phyloP scores from a whole-genome alignment of 2,888 invertebrate genomes.

The Rhamnusium bicolor region DNA sequence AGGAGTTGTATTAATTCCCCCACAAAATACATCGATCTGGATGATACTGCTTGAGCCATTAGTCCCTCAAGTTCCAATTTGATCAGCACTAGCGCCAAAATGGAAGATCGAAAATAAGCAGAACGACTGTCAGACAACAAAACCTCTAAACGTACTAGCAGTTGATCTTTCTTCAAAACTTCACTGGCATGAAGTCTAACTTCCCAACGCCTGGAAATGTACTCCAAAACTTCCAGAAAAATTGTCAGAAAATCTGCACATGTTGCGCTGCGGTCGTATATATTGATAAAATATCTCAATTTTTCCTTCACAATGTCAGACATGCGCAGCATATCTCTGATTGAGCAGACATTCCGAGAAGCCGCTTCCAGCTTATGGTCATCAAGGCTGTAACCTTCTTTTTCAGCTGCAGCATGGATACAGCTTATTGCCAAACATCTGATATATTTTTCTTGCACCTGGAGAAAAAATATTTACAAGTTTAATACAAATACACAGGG shows the following conservation, averaged over 20 bases:
- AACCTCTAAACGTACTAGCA: conserved; percentile 79
- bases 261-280: conserved; percentile 75
- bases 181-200: conserved; percentile 32
- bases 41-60: conserved; percentile 56
- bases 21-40: conserved; percentile 59
- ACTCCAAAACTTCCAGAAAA: conserved; percentile 77
- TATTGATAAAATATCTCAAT: conserved; percentile 76
- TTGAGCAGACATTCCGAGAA: conserved; percentile 86
- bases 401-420: conserved; percentile 86
- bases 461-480: conserved; percentile 36
- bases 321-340: conserved; percentile 90
- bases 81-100: conserved; percentile 84
- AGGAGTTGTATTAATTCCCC: conserved; percentile 76
- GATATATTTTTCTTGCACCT: conserved; percentile 85
- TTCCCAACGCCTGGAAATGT: conserved; percentile 49
- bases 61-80: conserved; percentile 79
- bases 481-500: too few relatives aligned
- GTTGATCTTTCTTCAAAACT: conserved; percentile 45
- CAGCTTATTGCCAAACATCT: conserved; percentile 91
- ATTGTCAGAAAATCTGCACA: conserved; percentile 79
- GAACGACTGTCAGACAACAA: conserved; percentile 84
- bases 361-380: conserved; percentile 79
- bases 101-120: conserved; percentile 82
- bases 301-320: conserved; percentile 86
- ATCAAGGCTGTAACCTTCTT: conserved; percentile 76